phyloP scores from a whole-genome alignment of 2,888 invertebrate species.

The Synergus umbraculus region DNA sequence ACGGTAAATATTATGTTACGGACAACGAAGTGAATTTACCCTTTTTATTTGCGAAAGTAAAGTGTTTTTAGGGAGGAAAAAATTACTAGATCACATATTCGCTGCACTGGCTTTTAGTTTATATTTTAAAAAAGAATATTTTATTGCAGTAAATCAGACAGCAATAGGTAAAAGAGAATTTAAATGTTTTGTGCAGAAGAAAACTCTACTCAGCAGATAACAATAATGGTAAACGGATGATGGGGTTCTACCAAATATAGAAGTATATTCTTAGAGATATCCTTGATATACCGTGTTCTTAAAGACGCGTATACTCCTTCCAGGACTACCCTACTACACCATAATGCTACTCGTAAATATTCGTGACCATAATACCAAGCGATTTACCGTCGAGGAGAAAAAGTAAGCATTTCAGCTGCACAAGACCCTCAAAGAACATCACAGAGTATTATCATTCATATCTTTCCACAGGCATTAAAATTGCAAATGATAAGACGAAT shows the following conservation, averaged over 20 bases:
- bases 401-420: not conserved
- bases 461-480: not conserved
- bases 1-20: slow-evolving; percentile 23
- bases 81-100: not conserved
- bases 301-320: not conserved
- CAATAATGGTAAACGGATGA: slow-evolving; percentile 18
- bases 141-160: not conserved
- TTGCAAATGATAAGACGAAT: not conserved
- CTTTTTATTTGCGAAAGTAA: not conserved
- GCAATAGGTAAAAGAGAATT: not conserved
- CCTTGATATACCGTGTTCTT: slow-evolving; percentile 24
- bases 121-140: not conserved
- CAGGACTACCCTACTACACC: not conserved
- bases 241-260: not conserved
- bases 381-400: slow-evolving; percentile 1
- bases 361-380: slow-evolving; percentile 27
- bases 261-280: slow-evolving; percentile 5
- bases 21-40: not conserved
- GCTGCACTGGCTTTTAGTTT: not conserved
- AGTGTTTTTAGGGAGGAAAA: not conserved
- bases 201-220: slow-evolving; percentile 18
- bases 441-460: not conserved
- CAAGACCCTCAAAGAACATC: not conserved
- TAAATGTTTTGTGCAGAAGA: not conserved
- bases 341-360: slow-evolving; percentile 30